These are phyloP conservation scores for Chydorus sphaericus DNA, from an alignment of 2,888 invertebrate genomes.

Conservation along the genomic window DNA sequence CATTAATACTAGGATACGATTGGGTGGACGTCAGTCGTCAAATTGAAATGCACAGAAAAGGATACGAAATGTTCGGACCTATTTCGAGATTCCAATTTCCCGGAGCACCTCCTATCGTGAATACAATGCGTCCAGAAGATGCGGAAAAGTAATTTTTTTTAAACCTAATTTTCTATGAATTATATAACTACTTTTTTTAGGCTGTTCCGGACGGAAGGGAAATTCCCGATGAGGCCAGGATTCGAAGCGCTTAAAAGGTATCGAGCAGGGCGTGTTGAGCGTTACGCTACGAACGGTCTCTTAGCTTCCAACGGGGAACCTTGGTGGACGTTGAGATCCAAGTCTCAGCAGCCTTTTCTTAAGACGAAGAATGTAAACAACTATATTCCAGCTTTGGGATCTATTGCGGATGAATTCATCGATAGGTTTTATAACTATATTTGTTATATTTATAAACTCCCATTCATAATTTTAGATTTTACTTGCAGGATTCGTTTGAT, in stretches of 20 bases:
- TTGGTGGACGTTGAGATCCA: slow-evolving; percentile 61
- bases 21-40: not conserved
- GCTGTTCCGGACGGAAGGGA: slow-evolving; percentile 16
- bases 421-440: too few relatives aligned
- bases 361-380: slow-evolving; percentile 55
- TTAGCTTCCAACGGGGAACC: slow-evolving; percentile 51
- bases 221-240: slow-evolving; percentile 14
- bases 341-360: slow-evolving; percentile 61
- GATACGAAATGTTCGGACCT: slow-evolving; percentile 2
- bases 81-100: slow-evolving; percentile 10
- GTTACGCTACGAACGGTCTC: slow-evolving; percentile 5
- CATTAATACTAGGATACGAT: not conserved
- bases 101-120: not conserved
- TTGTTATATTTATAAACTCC: slow-evolving; percentile 23
- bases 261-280: slow-evolving; percentile 8
- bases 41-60: not conserved
- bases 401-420: slow-evolving; percentile 53
- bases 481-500: slow-evolving; percentile 40
- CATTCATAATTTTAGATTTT: too few relatives aligned
- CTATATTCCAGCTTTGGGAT: slow-evolving; percentile 51
- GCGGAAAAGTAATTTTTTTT: slow-evolving; percentile 13
- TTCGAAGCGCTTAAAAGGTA: slow-evolving; percentile 15
- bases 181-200: too few relatives aligned
- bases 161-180: not conserved
- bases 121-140: slow-evolving; percentile 7